Percentiles rank a stretch among this genome's conserved stretches.
phyloP scores from a whole-genome alignment of 2,113 vertebrate species.

The Microcebus murinus region DNA sequence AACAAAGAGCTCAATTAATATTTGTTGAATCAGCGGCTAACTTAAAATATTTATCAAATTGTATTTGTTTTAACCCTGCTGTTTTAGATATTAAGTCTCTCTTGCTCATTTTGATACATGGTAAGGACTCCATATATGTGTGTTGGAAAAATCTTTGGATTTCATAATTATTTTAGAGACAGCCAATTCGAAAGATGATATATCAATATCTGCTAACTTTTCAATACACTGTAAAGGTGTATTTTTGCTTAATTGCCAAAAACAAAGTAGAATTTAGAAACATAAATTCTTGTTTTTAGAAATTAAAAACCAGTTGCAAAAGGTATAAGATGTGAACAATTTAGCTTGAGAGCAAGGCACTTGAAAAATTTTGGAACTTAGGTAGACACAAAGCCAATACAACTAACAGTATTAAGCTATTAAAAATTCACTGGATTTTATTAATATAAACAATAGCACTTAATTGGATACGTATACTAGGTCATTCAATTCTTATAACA shows the following conservation, averaged over 20 bases:
- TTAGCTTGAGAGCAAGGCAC: background rate
- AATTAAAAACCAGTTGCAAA: conserved; percentile 42
- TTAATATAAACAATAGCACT: background rate
- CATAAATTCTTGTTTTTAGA: background rate
- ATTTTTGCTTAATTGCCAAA: background rate
- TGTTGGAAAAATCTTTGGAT: background rate
- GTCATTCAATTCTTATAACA: background rate
- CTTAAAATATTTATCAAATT: background rate
- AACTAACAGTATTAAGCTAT: background rate
- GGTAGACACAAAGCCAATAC: background rate
- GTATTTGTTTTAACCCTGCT: background rate
- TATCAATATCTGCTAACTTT: background rate
- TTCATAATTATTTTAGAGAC: background rate
- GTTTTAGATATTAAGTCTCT: background rate
- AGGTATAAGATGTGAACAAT: background rate
- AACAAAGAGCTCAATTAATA: background rate
- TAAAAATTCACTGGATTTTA: background rate
- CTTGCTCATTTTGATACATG: background rate
- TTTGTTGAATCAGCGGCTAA: background rate
- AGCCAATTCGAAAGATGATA: background rate
- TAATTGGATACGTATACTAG: background rate
- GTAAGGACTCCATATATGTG: background rate
- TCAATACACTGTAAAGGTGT: background rate
- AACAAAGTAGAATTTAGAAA: background rate
- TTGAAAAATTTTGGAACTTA: background rate